Percentiles rank a stretch among this genome's conserved stretches.
Evolutionary conservation across 1,140 invertebrate genomes (phyloP).

Genomic region (Drosophila grimshawi): DNA sequence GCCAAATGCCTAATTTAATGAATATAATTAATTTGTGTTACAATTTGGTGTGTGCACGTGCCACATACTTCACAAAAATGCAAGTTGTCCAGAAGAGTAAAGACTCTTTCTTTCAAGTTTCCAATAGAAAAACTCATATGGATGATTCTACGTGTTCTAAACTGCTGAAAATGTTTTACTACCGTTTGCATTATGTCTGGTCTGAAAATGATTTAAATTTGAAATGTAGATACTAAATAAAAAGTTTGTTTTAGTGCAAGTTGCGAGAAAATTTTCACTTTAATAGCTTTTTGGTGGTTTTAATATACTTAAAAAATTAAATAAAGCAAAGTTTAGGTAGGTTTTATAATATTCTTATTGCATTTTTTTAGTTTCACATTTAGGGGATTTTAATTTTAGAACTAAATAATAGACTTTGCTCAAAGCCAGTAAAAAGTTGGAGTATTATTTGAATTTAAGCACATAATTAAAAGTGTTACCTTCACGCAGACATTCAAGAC

Average conservation of each 20-base stretch:
- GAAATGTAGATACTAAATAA: not conserved
- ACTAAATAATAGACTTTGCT: not conserved
- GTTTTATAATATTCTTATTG: no score
- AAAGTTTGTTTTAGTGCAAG: no score
- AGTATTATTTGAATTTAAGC: conserved; percentile 25
- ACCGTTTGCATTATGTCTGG: not conserved
- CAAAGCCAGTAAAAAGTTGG: conserved; percentile 17
- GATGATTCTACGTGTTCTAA: conserved; percentile 7
- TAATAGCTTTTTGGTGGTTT: not conserved
- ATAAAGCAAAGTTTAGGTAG: no score
- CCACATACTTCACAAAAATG: conserved; percentile 17
- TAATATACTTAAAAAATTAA: not conserved
- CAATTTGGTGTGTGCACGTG: conserved; percentile 22
- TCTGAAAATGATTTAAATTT: not conserved
- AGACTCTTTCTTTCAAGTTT: not conserved
- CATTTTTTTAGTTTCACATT: not conserved
- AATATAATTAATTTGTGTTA: conserved; percentile 26
- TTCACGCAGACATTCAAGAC: conserved; percentile 4
- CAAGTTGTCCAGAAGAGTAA: not conserved
- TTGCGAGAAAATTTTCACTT: not conserved
- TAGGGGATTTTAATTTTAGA: conserved; percentile 14
- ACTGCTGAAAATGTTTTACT: conserved; percentile 2
- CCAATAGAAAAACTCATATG: not conserved
- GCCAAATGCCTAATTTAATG: conserved; percentile 29
- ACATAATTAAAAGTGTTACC: conserved; percentile 70